These are phyloP conservation scores for Rhizomys pruinosus DNA, from an alignment of 2,113 vertebrate genomes.

Conservation along the genomic window DNA sequence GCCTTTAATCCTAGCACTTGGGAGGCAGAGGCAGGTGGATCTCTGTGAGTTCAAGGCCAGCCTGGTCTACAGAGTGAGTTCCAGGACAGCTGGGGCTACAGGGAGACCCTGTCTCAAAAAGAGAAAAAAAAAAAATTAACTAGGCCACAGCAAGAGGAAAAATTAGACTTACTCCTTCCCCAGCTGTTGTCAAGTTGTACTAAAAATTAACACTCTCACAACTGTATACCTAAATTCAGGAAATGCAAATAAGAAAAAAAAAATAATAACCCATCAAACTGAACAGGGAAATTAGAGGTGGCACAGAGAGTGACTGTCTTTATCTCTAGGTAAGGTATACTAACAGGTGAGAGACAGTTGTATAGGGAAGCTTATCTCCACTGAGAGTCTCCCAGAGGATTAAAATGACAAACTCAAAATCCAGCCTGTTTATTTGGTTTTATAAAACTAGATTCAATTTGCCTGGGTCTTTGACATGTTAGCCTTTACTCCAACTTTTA, in stretches of 20 bases:
- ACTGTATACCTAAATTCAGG: background rate
- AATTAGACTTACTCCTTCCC: background rate
- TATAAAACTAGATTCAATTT: constrained; percentile 31
- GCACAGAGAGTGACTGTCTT: background rate
- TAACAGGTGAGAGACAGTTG: background rate
- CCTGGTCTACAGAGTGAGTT: too few species aligned
- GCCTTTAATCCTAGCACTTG: too few species aligned
- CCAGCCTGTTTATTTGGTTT: background rate
- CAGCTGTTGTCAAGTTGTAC: background rate
- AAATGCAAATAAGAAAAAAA: background rate
- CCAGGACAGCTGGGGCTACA: too few species aligned
- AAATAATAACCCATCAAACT: background rate
- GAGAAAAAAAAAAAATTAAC: constrained; percentile 9
- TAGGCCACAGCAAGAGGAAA: background rate
- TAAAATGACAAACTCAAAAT: constrained; percentile 19
- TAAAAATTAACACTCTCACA: constrained; percentile 13
- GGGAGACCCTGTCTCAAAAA: too few species aligned
- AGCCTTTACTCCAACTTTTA: background rate
- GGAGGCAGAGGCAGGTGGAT: too few species aligned
- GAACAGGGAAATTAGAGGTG: background rate
- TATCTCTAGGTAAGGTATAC: background rate
- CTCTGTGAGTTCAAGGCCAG: too few species aligned
- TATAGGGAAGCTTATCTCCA: background rate
- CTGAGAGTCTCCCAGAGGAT: background rate
- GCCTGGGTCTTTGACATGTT: background rate